Evolutionary conservation across 2,888 invertebrate species (phyloP), one percentile per base, ranked within the genome.

Genomic region (Acanthosepion pharaonis): DNA sequence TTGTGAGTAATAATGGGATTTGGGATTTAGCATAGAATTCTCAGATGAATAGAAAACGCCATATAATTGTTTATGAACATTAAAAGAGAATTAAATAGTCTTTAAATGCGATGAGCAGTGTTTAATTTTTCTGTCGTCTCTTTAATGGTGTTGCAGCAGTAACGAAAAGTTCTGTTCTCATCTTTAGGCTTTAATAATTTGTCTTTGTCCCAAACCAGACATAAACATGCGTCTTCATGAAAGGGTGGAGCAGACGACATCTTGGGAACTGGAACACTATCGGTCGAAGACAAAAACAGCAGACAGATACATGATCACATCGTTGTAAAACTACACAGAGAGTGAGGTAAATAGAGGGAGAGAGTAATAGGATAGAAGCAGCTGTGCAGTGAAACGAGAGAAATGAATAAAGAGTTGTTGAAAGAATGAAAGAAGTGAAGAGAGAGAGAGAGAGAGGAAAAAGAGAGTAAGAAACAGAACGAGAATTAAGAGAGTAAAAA

Each of bases 181-280:
- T n/a, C 78, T 15, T 78, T 78, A n/a, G 78, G n/a, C 11, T 78
- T 78, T 78, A 78, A 9, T 78, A 78, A 15, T 23, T 5, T 20
- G n/a, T 78, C 11, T 78, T 33, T 78, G 15, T 33, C 78, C 18
- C n/a, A 5, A 5, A 15, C 78, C 33, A 78, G 78, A 78, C 78
- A 78, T 78, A 78, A 78, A 78, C 78, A 78, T n/a, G 33, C 33
- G 78, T 78, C 78, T 33, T 78, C 15, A 33, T 78, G 78, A 78
- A 78, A 78, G 78, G 78, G 78, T 78, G 78, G 78, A 78, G 78
- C 78, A n/a, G 78, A 78, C 78, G n/a, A 78, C 78, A 78, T 78
- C 78, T 78, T 78, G 78, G n/a, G 78, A 78, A 78, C 78, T 78
- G 78, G 78, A 78, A 78, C 78, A 33, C n/a, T n/a, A 78, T 15